Base-by-base conservation (phyloP, 2,888 invertebrate genomes). In the Philereme vetulata region DNA sequence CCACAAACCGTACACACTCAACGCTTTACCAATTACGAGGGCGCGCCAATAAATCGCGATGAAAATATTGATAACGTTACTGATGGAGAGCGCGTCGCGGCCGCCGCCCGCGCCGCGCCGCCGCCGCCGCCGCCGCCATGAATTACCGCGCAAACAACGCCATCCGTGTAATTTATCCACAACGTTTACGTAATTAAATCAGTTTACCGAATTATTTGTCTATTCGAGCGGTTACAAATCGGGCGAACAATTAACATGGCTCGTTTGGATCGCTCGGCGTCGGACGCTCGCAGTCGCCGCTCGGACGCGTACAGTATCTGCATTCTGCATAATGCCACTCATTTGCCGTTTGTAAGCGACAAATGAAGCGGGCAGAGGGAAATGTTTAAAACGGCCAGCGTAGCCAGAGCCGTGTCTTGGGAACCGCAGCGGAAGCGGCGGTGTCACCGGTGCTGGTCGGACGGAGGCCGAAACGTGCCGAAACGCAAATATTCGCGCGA, bases 251-350 rank as follows among this genome's bases (percentile, higher is more conserved):
- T 87, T 85, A 85, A 76, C 81, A 74, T 69, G 67, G 69, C 72
- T 71, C 73, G 75, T 74, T 72, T 65, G 71, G 71, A 71, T 61
- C 65, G 68, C 66, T 58, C 63, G 66, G 51, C 47, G 44, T 50
- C 55, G 57, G 57, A 48, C 56, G 66, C 65, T 60, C 62, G 61
- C 68, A 67, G 58, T 36, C 60, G 65, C 62, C 78, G 84, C 76
- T 72, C 72, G 75, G 76, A 71, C 77, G 81, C 80, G 77, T 71
- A 65, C 80, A 74, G 78, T 74, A 79, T 73, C 76, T 75, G 74
- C 78, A 82, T 86, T 85, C 85, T 88, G 84, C 88, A 88, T 88
- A 88, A 88, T 86, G 77, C 76, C 75, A 81, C 84, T 87, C 88
- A 86, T 88, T 88, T 85, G 78, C 74, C 77, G 84, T 84, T 87